Evolutionary conservation across 2,888 invertebrate species (phyloP).

Genomic region (Plebejus melissa): DNA sequence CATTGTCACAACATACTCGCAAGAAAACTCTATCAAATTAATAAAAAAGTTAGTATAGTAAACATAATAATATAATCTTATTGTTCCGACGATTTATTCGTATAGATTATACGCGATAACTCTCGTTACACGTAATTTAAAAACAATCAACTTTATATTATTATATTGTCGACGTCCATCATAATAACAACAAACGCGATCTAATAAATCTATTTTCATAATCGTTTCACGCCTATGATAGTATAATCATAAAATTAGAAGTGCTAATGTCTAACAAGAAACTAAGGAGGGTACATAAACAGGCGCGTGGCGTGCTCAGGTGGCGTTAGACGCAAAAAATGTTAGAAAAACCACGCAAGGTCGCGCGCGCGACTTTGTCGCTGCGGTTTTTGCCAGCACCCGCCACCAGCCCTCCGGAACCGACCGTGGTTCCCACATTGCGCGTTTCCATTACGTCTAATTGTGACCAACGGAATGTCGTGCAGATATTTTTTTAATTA

Average conservation of each 20-base stretch:
- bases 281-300: slow-evolving; percentile 30
- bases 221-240: slow-evolving; percentile 21
- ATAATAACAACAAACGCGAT: slow-evolving; percentile 8
- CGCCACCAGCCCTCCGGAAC: slow-evolving; percentile 54
- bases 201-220: slow-evolving; percentile 18
- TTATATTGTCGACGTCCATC: slow-evolving; percentile 1
- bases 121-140: not conserved
- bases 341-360: slow-evolving; percentile 43
- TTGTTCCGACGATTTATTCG: not conserved
- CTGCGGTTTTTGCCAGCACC: slow-evolving; percentile 45
- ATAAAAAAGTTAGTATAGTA: not conserved
- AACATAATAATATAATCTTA: not conserved
- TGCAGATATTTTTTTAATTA: not conserved
- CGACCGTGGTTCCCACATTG: slow-evolving; percentile 41
- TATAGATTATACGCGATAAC: not conserved
- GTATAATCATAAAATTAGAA: slow-evolving; percentile 25
- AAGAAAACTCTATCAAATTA: not conserved
- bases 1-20: no score
- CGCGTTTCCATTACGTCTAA: slow-evolving; percentile 16
- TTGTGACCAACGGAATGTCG: not conserved
- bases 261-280: slow-evolving; percentile 27
- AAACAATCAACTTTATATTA: slow-evolving; percentile 3
- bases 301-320: slow-evolving; percentile 34
- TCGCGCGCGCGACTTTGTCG: slow-evolving; percentile 55
- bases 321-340: slow-evolving; percentile 37